Evolutionary conservation across 2,888 invertebrate species (phyloP).

Genomic region (Athrips mouffetella): DNA sequence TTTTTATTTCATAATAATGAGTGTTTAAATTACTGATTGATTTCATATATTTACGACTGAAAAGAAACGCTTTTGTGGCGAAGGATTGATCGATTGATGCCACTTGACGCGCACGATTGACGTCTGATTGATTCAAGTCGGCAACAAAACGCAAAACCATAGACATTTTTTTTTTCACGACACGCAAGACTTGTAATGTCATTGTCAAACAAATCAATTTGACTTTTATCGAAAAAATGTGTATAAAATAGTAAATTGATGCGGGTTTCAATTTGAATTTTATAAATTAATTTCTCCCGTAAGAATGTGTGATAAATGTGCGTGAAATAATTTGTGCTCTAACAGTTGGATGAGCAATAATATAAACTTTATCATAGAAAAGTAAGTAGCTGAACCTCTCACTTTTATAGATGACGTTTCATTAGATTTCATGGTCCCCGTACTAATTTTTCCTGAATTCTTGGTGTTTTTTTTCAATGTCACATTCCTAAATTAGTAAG

Average conservation of each 20-base stretch:
- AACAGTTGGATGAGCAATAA: not conserved
- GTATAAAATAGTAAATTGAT: not conserved
- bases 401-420: constrained; percentile 12
- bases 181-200: not conserved
- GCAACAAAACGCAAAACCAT: not conserved
- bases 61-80: too few relatives aligned
- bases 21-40: too few relatives aligned
- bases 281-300: not conserved
- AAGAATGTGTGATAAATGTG: not conserved
- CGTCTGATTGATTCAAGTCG: too few relatives aligned
- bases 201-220: not conserved
- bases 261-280: not conserved
- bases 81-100: not conserved
- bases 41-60: too few relatives aligned
- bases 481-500: too few relatives aligned
- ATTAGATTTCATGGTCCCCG: constrained; percentile 1
- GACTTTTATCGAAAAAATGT: not conserved
- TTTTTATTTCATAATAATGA: too few relatives aligned
- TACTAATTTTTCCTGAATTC: too few relatives aligned
- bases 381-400: not conserved
- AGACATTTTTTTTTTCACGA: not conserved
- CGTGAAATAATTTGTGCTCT: not conserved
- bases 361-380: not conserved
- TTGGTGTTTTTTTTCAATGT: too few relatives aligned
- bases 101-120: too few relatives aligned